Evolutionary conservation across 2,888 invertebrate species (phyloP).

Genomic region (Tetragonula carbonaria): DNA sequence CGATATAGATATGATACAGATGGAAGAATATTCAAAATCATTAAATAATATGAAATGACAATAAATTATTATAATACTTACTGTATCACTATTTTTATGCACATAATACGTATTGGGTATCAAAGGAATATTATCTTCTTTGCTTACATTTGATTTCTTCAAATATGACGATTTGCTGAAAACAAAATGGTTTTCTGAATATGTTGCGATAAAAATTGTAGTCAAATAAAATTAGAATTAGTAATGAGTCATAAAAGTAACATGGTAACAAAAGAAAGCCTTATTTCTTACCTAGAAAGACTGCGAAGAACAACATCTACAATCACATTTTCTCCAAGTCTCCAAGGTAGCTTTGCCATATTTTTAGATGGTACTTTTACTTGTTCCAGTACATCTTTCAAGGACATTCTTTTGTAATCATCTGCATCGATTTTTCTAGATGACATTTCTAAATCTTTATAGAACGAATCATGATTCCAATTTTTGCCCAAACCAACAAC

Average conservation of each 20-base stretch:
- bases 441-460: conserved; percentile 70
- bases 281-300: conserved; percentile 55
- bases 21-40: background rate
- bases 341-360: conserved; percentile 62
- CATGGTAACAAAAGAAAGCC: background rate
- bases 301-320: conserved; percentile 56
- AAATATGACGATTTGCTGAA: conserved; percentile 65
- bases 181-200: background rate
- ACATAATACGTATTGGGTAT: conserved; percentile 37
- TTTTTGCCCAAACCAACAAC: conserved; percentile 62
- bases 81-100: background rate
- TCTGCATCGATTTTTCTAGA: conserved; percentile 54
- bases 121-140: conserved; percentile 64
- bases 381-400: conserved; percentile 64
- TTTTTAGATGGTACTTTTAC: conserved; percentile 66
- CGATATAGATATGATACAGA: background rate
- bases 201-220: background rate
- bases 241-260: background rate
- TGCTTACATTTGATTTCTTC: conserved; percentile 52
- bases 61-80: conserved; percentile 24
- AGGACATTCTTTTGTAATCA: conserved; percentile 55
- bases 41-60: background rate
- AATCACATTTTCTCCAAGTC: conserved; percentile 50
- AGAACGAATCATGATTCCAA: conserved; percentile 69
- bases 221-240: too few relatives aligned